Percentiles rank a stretch among this genome's conserved stretches.
These are phyloP conservation scores for Diarsia mendica DNA, from an alignment of 2,888 invertebrate genomes.

Conservation along the genomic window DNA sequence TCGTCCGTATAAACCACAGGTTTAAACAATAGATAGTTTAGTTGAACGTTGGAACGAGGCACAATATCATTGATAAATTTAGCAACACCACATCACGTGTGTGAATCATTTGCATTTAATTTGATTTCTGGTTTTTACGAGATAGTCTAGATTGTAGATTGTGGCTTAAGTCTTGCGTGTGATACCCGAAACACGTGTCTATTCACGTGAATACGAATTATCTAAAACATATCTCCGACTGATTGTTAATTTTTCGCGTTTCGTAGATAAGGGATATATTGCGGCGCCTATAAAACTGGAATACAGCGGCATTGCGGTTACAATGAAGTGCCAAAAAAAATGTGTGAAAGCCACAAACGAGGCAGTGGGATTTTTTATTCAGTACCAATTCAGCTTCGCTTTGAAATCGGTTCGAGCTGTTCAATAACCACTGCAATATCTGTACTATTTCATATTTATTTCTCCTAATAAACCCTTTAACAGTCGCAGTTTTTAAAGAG, in stretches of 20 bases:
- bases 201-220: conserved; percentile 11
- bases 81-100: conserved; percentile 12
- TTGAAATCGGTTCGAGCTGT: conserved; percentile 15
- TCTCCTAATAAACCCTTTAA: not conserved
- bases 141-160: conserved; percentile 20
- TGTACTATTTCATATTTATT: not conserved
- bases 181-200: conserved; percentile 17
- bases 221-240: conserved; percentile 15
- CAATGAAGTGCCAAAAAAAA: conserved; percentile 20
- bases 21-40: conserved; percentile 52
- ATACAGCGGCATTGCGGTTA: conserved; percentile 18
- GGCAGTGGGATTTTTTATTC: conserved; percentile 11
- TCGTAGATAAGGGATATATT: conserved; percentile 7
- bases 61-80: conserved; percentile 40
- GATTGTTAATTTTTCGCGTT: conserved; percentile 9
- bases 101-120: conserved; percentile 26
- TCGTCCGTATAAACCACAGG: conserved; percentile 11
- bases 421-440: conserved; percentile 3
- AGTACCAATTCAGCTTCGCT: not conserved
- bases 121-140: conserved; percentile 28
- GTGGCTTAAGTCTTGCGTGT: not conserved
- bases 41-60: conserved; percentile 23
- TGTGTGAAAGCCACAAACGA: conserved; percentile 8
- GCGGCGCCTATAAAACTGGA: conserved; percentile 1
- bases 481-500: not conserved